Evolutionary conservation across 1,140 invertebrate species (phyloP), one percentile per base, ranked within the genome.

Genomic region (Lerema accius): DNA sequence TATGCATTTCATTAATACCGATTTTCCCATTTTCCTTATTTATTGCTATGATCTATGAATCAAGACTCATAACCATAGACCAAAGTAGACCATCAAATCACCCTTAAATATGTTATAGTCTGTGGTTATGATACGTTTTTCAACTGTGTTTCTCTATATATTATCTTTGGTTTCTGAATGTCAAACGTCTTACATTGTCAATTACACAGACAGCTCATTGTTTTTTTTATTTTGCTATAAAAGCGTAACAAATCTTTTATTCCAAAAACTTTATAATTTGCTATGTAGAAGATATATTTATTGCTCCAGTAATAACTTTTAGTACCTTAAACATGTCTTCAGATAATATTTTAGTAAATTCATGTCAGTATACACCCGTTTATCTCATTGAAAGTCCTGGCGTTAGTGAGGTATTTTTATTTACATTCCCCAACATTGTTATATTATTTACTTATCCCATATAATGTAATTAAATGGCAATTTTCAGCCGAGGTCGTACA

Each of bases 291-390:
- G 60, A 64, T 60, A 43, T 62, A 53, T 60, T 66, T 59, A 55
- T 64, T 50, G 7, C 40, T 63, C 35, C 63, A 35, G 35, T 32
- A 28, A 63, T 59, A n/a, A 63, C 67, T 53, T 69, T 62, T 55
- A 13, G 35, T 58, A 79, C 53, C 45, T 84, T 87, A 79, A 77
- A 81, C 74, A 69, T 65, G 49, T 55, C 76, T 23, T 37, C 74
- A 65, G 75, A 80, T 14, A 80, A 73, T 69, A 82, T 83, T 60
- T 61, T 82, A 56, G 65, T 85, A 5, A 81, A 87, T 70, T 82
- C 84, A 19, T 81, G 84, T 80, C 82, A 87, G 74, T 86, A 81
- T 61, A 85, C 84, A 49, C 86, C 86, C 2, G 73, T 89, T 76
- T 89, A 87, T 70, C 65, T 89, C 48, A 81, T 87, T 51, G 76